These are phyloP conservation scores for Aleiodes sp. DNA, from an alignment of 1,140 invertebrate species.

Conservation along the genomic window DNA sequence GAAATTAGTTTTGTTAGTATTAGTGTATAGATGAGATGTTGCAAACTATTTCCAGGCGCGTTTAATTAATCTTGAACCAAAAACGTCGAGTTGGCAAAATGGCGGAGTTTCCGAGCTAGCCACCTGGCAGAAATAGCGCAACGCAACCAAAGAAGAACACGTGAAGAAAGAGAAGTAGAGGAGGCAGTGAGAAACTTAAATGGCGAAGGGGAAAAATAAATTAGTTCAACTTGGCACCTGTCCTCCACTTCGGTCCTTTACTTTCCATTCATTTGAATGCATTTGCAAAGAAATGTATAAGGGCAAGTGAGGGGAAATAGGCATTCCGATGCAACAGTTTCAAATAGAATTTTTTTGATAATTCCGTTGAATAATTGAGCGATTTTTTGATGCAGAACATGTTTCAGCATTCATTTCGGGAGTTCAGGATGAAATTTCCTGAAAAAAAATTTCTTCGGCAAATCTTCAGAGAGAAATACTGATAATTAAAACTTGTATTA, in stretches of 20 bases:
- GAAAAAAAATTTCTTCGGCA: too few relatives aligned
- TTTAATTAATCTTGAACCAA: constrained; percentile 62
- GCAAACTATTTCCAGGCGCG: constrained; percentile 56
- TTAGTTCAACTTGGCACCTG: constrained; percentile 49
- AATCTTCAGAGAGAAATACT: too few relatives aligned
- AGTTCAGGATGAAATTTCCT: too few relatives aligned
- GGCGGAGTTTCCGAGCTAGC: constrained; percentile 42
- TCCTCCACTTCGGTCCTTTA: background rate
- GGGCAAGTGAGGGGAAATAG: too few relatives aligned
- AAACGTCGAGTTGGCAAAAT: constrained; percentile 55
- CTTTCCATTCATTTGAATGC: constrained; percentile 5
- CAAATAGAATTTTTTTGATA: too few relatives aligned
- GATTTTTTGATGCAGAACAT: too few relatives aligned
- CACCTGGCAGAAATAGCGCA: constrained; percentile 62
- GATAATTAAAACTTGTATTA: too few relatives aligned
- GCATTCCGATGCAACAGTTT: too few relatives aligned
- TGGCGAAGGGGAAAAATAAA: constrained; percentile 39
- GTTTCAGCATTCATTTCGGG: too few relatives aligned
- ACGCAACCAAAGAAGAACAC: constrained; percentile 7
- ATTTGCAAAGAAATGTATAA: too few relatives aligned
- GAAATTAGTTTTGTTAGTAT: background rate
- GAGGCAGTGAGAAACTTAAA: background rate
- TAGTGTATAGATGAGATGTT: background rate
- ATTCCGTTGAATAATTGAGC: too few relatives aligned
- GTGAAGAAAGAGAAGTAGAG: constrained; percentile 23